Evolutionary conservation across 2,113 vertebrate genomes (phyloP).

Genomic region (Channa argus): DNA sequence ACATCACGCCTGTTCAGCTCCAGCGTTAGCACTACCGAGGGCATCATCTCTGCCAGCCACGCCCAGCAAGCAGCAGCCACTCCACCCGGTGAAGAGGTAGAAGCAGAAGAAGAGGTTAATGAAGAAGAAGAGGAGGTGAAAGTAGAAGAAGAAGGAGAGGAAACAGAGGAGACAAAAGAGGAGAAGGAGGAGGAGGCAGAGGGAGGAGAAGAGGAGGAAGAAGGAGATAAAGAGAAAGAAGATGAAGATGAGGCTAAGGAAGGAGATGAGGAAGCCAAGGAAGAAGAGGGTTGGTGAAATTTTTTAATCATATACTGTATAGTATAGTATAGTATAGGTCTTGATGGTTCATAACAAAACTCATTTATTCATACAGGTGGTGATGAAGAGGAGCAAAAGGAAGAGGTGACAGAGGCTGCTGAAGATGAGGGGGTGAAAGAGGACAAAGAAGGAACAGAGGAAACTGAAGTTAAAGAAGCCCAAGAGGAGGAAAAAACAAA

Average conservation of each 20-base stretch:
- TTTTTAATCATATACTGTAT: neutral
- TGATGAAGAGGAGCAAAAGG: slow-evolving; percentile 58
- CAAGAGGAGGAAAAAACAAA: slow-evolving; percentile 24
- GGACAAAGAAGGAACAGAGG: slow-evolving; percentile 55
- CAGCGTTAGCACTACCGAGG: slow-evolving; percentile 87
- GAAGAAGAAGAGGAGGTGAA: slow-evolving; percentile 23
- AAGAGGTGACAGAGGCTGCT: neutral
- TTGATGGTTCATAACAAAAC: neutral
- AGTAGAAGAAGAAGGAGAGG: slow-evolving; percentile 18
- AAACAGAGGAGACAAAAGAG: slow-evolving; percentile 34
- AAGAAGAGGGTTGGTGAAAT: slow-evolving; percentile 57
- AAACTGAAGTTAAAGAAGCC: slow-evolving; percentile 32
- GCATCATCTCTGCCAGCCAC: slow-evolving; percentile 87
- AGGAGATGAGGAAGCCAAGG: slow-evolving; percentile 39
- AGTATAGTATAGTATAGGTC: too few species aligned
- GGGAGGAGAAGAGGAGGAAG: neutral
- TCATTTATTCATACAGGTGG: slow-evolving; percentile 40
- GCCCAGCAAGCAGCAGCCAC: slow-evolving; percentile 86
- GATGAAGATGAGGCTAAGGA: neutral
- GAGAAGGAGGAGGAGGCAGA: slow-evolving; percentile 38
- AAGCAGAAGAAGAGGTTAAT: slow-evolving; percentile 30
- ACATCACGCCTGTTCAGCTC: slow-evolving; percentile 86
- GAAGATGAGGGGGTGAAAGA: slow-evolving; percentile 51
- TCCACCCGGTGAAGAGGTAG: slow-evolving; percentile 71
- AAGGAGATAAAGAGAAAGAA: neutral